These are phyloP conservation scores for Anolis sagrei DNA, from an alignment of 2,113 vertebrate species.

Conservation along the genomic window DNA sequence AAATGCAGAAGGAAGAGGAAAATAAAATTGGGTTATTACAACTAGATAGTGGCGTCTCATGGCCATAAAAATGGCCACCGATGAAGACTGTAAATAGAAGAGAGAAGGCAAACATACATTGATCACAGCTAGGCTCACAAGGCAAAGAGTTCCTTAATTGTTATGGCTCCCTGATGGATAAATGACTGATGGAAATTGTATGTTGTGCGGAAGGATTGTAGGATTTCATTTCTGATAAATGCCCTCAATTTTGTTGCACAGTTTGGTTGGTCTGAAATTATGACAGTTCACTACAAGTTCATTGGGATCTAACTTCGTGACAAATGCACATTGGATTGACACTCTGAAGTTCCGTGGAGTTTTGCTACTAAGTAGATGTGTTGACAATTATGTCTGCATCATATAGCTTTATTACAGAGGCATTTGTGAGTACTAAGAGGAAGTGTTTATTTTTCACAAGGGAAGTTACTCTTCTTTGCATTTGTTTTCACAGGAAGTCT, in stretches of 20 bases:
- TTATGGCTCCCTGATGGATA: not conserved
- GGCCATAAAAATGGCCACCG: not conserved
- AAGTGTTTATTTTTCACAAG: not conserved
- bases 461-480: not conserved
- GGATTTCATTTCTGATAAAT: not conserved
- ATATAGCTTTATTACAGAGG: not conserved
- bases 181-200: not conserved
- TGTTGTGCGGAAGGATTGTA: too few relatives aligned
- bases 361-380: not conserved
- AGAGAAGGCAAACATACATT: not conserved
- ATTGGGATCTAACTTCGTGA: not conserved
- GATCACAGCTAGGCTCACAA: not conserved
- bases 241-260: not conserved
- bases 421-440: not conserved
- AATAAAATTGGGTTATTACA: not conserved
- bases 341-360: not conserved
- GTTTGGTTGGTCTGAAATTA: not conserved
- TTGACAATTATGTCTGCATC: not conserved
- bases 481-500: conserved; percentile 84
- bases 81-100: not conserved
- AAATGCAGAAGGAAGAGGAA: not conserved
- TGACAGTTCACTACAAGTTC: not conserved
- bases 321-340: not conserved
- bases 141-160: not conserved
- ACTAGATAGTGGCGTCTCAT: not conserved